Evolutionary conservation across 2,888 invertebrate genomes (phyloP).

Genomic region (Eupithecia abbreviata): DNA sequence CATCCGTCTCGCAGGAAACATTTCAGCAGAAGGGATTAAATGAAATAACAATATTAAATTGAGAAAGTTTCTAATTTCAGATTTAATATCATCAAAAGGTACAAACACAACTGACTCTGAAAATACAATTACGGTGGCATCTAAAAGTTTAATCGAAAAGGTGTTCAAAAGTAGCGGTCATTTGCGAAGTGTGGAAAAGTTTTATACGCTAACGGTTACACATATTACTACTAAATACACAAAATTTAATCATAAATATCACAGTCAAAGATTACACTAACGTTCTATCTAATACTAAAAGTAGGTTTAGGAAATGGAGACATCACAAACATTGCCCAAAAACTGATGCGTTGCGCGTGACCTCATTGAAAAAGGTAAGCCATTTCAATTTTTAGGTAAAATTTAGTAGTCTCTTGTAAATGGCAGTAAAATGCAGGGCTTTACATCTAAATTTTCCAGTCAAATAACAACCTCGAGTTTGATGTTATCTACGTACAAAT

Average conservation of each 20-base stretch:
- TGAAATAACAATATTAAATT: slow-evolving; percentile 56
- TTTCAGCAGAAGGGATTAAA: slow-evolving; percentile 42
- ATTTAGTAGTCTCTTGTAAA: slow-evolving; percentile 22
- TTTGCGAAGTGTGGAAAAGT: slow-evolving; percentile 47
- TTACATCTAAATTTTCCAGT: slow-evolving; percentile 58
- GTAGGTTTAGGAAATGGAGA: slow-evolving; percentile 40
- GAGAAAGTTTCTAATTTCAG: slow-evolving; percentile 71
- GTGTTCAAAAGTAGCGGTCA: slow-evolving; percentile 50
- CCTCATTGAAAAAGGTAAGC: background rate
- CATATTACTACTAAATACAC: slow-evolving; percentile 77
- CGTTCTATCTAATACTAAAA: slow-evolving; percentile 71
- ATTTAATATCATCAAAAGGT: slow-evolving; percentile 56
- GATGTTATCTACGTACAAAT: slow-evolving; percentile 38
- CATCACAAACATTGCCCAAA: slow-evolving; percentile 2
- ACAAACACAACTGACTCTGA: slow-evolving; percentile 70
- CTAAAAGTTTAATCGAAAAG: slow-evolving; percentile 50
- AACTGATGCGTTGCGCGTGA: background rate
- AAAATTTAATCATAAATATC: slow-evolving; percentile 82
- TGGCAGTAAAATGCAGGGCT: slow-evolving; percentile 78
- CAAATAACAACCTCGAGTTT: slow-evolving; percentile 61
- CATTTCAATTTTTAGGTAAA: slow-evolving; percentile 9
- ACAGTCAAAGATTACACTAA: slow-evolving; percentile 83
- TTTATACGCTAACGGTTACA: slow-evolving; percentile 64
- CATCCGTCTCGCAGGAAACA: background rate
- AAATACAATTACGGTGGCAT: slow-evolving; percentile 66